Evolutionary conservation across 2,888 invertebrate genomes (phyloP).

Genomic region (Euplagia quadripunctaria): DNA sequence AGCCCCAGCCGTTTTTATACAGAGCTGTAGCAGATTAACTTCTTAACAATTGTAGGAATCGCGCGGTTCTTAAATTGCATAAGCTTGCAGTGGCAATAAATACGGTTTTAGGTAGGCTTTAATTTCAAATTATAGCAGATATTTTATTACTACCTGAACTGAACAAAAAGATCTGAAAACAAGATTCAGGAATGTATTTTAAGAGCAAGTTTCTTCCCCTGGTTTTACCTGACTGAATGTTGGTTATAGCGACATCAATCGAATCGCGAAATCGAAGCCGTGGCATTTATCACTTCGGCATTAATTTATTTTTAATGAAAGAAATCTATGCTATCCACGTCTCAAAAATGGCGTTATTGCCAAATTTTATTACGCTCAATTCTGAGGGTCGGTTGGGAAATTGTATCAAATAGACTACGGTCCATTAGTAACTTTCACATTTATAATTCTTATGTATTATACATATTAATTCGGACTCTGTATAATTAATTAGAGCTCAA

Average conservation of each 20-base stretch:
- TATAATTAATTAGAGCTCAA: neutral
- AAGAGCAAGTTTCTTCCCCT: neutral
- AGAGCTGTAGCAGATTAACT: conserved; percentile 56
- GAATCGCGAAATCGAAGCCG: neutral
- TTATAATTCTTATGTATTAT: neutral
- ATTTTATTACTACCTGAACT: neutral
- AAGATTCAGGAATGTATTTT: neutral
- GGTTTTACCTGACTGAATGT: neutral
- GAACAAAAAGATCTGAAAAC: neutral
- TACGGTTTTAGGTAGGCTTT: neutral
- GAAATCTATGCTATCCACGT: neutral
- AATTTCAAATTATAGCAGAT: too few species aligned
- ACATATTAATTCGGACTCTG: too few species aligned
- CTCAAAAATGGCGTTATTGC: neutral
- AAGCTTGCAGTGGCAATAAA: conserved; percentile 38
- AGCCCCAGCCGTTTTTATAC: conserved; percentile 68
- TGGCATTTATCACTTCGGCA: neutral
- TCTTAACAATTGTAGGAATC: conserved; percentile 64
- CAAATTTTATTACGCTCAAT: neutral
- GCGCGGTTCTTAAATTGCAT: conserved; percentile 41
- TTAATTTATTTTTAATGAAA: neutral
- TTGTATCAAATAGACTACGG: neutral
- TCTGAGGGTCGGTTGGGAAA: neutral
- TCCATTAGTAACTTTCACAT: neutral
- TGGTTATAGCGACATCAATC: neutral